Conservation (phyloP, 2,797 vertebrate genomes). For the Nannoperca obscura region DNA sequence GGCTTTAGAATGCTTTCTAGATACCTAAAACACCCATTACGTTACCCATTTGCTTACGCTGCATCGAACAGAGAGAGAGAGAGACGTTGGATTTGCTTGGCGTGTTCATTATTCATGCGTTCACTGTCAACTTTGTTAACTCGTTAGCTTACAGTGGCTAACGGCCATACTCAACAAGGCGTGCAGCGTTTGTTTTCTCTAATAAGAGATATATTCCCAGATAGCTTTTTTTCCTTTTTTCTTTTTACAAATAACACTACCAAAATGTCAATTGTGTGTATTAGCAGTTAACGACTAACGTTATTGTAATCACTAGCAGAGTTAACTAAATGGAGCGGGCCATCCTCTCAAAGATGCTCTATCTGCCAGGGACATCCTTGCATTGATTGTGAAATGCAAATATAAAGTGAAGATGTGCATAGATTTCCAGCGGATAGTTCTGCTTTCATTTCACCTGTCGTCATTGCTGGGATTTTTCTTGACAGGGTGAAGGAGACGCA, state of each 20-base stretch:
- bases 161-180: background rate
- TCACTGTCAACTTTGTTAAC: background rate
- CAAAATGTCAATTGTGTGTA: background rate
- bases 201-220: background rate
- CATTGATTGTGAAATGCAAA: background rate
- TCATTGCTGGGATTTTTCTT: background rate
- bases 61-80: background rate
- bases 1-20: accelerated
- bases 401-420: no score
- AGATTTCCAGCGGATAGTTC: accelerated
- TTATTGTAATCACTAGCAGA: background rate
- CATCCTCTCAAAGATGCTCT: background rate
- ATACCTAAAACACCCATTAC: accelerated
- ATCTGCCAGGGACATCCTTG: background rate
- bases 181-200: background rate
- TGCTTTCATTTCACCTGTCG: background rate
- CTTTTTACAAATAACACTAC: background rate
- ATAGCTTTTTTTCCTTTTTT: background rate
- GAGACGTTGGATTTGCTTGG: accelerated
- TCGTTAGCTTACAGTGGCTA: constrained; percentile 4
- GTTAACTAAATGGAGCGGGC: background rate
- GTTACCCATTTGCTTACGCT: background rate
- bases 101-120: background rate
- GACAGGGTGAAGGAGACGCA: constrained; percentile 66
- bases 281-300: background rate